A percentile compares a stretch with the other conserved stretches of the same genome.
phyloP scores from a whole-genome alignment of 2,888 invertebrate species.

The Hemaris fuciformis region DNA sequence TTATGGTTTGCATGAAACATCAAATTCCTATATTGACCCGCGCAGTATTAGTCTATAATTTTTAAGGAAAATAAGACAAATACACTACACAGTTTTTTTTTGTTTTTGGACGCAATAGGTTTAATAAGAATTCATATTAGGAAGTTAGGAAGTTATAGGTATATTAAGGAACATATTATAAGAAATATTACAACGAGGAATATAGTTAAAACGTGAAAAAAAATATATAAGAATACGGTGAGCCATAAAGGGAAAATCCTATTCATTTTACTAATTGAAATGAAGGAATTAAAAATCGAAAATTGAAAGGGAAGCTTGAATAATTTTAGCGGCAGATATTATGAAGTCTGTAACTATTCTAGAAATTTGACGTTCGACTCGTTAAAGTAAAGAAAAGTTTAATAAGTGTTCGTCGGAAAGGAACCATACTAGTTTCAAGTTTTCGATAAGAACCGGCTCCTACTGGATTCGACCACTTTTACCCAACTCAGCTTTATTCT shows the following conservation, averaged over 20 bases:
- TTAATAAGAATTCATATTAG: too few relatives aligned
- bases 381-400: constrained; percentile 65
- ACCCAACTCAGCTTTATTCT: constrained; percentile 57
- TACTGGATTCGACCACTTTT: constrained; percentile 66
- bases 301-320: constrained; percentile 24
- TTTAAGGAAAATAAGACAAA: too few relatives aligned
- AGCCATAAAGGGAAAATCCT: background rate
- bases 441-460: constrained; percentile 61
- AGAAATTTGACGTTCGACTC: constrained; percentile 56
- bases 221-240: too few relatives aligned
- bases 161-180: too few relatives aligned
- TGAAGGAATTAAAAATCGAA: constrained; percentile 28
- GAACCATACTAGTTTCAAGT: constrained; percentile 68
- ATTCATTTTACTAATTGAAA: constrained; percentile 30
- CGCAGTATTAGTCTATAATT: too few relatives aligned
- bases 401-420: constrained; percentile 61
- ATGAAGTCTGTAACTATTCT: constrained; percentile 47
- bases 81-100: too few relatives aligned
- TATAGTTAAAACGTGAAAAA: background rate
- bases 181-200: too few relatives aligned
- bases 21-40: too few relatives aligned
- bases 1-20: background rate
- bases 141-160: too few relatives aligned
- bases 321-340: constrained; percentile 26
- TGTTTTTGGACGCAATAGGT: too few relatives aligned